Evolutionary conservation across 2,888 invertebrate species (phyloP), one percentile per base, ranked within the genome.

Genomic region (Acrobasis repandana): DNA sequence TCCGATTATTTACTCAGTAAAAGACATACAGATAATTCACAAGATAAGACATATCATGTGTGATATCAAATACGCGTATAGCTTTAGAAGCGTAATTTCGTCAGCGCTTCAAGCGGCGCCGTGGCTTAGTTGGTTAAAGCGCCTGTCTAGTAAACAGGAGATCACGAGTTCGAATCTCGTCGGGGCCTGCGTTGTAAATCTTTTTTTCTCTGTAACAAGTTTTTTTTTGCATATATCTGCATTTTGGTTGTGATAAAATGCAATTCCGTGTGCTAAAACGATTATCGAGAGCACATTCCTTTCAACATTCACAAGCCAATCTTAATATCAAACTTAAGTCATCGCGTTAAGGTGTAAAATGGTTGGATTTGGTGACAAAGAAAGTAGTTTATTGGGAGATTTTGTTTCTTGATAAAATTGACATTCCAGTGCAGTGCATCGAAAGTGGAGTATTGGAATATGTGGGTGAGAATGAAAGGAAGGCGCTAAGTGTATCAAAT

Each of bases 121-220:
- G 87, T 88, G 87, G 89, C 88, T 87, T 85, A 87, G 84, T 88
- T 86, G 88, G 88, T 87, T 86, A 86, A 86, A 87, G 86, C 88
- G 88, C 88, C 89, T 89, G 89, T 89, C 88, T 88, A 88, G 88
- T 89, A 88, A 88, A 88, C 89, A 88, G 88, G 88, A 88, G 89
- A 88, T 88, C 87, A 77, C 74, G 88, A 88, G 88, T 89, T 89
- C 88, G 87, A 89, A 89, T 89, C 87, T 88, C 86, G 88, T 77
- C 88, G 88, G 88, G 85, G 89, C 88, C 88, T 86, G 14, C 50
- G 0, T 16, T 33, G 11, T 47, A 6, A 15, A 47, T 16, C 34
- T 49, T n/a, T 58, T 58, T 58, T 34, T 18, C 15, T 15, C 4
- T 1, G 0, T 36, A 8, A 33, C 38, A 43, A 46, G 43, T 51